Base-by-base conservation (phyloP, 2,113 vertebrate species). In the Nerophis ophidion region DNA sequence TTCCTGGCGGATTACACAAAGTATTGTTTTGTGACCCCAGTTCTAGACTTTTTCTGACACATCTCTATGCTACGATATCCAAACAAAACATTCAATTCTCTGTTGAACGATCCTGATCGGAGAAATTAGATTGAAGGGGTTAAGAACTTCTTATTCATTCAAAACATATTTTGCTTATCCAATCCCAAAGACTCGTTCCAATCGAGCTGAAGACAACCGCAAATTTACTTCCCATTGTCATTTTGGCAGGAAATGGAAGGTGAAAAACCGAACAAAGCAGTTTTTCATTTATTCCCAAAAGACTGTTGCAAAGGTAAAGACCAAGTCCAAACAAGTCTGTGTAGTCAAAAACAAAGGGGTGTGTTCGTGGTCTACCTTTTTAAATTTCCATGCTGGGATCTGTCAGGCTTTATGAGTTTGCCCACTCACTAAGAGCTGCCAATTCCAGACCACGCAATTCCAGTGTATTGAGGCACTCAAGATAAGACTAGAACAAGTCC, bases 371-470 rank as follows among this genome's bases (percentile, higher is more conserved):
- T 8, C 10, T 19, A 45, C 16, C 16, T 7, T 57, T 11, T 26
- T 12, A 17, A 26, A 13, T 26, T 19, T 49, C 40, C 7, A 44
- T 35, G 15, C 14, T 45, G 5, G 11, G 10, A 44, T 17, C 12
- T 26, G 17, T 40, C 55, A 8, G 42, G 16, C 16, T 36, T 38
- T 9, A 9, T 36, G 14, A 38, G 11, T 12, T 19, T 42, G 4
- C 16, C 15, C 38, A 19, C 47, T 36, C 5, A 46, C 8, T 51
- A 2, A 51, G 19, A 16, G 6, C 40, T 35, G 48, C 35, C 16
- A 60, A 40, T 36, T 17, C 40, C 38, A 56, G 54, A 63, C 60
- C 48, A 52, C 54, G 42, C 55, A 69, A n/a, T 34, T 48, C 59
- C 11, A 13, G 4, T 13, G 17, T 13, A 52, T 47, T 12, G 15